These are phyloP conservation scores for Melanophora roralis DNA, from an alignment of 2,888 invertebrate species.

Conservation along the genomic window DNA sequence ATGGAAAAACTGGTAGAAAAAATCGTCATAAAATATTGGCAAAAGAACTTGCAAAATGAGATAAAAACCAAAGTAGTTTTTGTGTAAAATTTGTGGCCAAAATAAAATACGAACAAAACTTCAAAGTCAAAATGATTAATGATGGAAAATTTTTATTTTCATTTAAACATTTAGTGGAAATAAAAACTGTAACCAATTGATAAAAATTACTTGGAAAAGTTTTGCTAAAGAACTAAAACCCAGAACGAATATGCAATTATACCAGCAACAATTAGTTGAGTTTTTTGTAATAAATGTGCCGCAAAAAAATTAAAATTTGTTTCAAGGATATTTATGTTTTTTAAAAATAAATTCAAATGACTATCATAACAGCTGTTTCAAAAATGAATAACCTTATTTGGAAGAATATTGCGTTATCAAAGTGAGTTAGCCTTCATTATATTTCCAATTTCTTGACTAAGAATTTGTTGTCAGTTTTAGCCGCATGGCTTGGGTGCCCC, in stretches of 20 bases:
- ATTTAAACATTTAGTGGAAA: neutral
- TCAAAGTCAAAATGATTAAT: constrained; percentile 17
- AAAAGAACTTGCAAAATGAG: neutral
- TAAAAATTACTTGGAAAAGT: constrained; percentile 2
- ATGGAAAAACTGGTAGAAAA: no score
- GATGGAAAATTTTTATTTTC: constrained; percentile 7
- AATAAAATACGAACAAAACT: constrained; percentile 1
- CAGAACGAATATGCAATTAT: neutral
- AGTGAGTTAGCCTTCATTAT: no score
- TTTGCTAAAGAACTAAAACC: neutral
- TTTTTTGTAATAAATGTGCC: neutral
- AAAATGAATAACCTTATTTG: no score
- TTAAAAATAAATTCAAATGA: no score
- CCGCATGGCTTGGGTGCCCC: no score
- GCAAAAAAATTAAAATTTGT: neutral
- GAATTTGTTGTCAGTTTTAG: no score
- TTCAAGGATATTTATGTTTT: no score
- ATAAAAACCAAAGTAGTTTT: neutral
- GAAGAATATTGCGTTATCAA: no score
- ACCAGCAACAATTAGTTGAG: neutral
- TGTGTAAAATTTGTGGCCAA: constrained; percentile 3
- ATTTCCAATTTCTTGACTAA: no score
- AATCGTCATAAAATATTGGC: constrained; percentile 19
- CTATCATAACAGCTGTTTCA: no score
- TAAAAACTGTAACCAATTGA: constrained; percentile 8